Evolutionary conservation across 2,888 invertebrate genomes (phyloP).

Genomic region (Bibio marci): DNA sequence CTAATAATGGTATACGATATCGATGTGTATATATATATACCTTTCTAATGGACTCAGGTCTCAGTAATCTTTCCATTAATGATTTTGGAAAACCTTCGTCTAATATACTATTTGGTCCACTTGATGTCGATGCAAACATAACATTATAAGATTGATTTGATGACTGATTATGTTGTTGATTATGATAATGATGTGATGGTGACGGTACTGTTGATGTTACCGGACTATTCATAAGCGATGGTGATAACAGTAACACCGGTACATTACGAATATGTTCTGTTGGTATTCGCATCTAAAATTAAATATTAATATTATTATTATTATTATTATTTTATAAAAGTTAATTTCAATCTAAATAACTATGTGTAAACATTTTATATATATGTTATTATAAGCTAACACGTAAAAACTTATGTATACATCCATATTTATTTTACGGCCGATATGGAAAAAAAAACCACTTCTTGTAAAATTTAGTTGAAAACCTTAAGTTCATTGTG

Average conservation of each 20-base stretch:
- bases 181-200: slow-evolving; percentile 28
- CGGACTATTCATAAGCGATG: slow-evolving; percentile 62
- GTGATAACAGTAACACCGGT: slow-evolving; percentile 80
- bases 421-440: too few relatives aligned
- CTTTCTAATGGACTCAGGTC: slow-evolving; percentile 35
- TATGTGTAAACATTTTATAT: too few relatives aligned
- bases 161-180: slow-evolving; percentile 4
- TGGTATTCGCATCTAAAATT: slow-evolving; percentile 82
- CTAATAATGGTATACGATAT: too few relatives aligned
- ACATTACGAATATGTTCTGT: slow-evolving; percentile 91
- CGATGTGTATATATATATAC: too few relatives aligned
- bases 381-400: too few relatives aligned
- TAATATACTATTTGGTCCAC: slow-evolving; percentile 18
- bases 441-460: too few relatives aligned
- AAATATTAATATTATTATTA: too few relatives aligned
- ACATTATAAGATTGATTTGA: slow-evolving; percentile 13
- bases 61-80: slow-evolving; percentile 43
- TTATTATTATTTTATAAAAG: not conserved
- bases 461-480: too few relatives aligned
- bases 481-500: too few relatives aligned
- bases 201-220: slow-evolving; percentile 40
- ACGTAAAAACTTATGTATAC: too few relatives aligned
- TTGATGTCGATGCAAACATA: not conserved
- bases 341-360: too few relatives aligned
- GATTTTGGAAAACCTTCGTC: slow-evolving; percentile 48